Percentiles rank a stretch among this genome's conserved stretches.
phyloP scores from a whole-genome alignment of 2,888 invertebrate genomes.

The Chrysodeixis includens region DNA sequence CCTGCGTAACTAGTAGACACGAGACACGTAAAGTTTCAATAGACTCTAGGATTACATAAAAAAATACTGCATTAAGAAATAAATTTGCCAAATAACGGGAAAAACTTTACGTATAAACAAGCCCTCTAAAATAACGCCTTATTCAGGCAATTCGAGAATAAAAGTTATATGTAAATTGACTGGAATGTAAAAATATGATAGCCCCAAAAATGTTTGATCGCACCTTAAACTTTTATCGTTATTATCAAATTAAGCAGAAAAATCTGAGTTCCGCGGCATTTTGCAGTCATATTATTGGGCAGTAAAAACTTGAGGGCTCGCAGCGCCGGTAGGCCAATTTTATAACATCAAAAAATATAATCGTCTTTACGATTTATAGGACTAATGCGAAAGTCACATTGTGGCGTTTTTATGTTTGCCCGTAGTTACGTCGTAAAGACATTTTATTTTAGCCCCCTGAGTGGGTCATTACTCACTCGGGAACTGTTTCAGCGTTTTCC shows the following conservation, averaged over 20 bases:
- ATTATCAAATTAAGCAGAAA: conserved; percentile 48
- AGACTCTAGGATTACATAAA: no score
- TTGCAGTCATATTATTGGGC: conserved; percentile 50
- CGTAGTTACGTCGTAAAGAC: conserved; percentile 61
- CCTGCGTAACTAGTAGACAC: conserved; percentile 11
- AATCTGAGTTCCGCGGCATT: conserved; percentile 37
- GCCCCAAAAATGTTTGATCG: conserved; percentile 41
- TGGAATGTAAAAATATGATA: conserved; percentile 14
- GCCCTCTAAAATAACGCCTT: background rate
- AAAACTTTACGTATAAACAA: background rate
- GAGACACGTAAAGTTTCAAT: conserved; percentile 1
- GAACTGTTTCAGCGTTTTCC: conserved; percentile 61
- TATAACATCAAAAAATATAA: conserved; percentile 58
- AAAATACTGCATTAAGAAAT: background rate
- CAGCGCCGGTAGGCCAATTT: conserved; percentile 45
- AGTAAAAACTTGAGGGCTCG: conserved; percentile 49
- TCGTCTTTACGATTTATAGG: conserved; percentile 59
- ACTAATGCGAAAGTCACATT: conserved; percentile 59
- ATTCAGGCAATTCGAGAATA: background rate
- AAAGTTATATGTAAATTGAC: conserved; percentile 10
- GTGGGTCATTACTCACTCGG: conserved; percentile 56
- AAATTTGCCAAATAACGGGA: conserved; percentile 1
- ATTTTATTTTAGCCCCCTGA: conserved; percentile 56
- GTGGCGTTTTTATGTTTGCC: conserved; percentile 53
- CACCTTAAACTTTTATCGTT: conserved; percentile 46